Base-by-base conservation (phyloP, 1,140 invertebrate genomes). In the Halictus rubicundus region DNA sequence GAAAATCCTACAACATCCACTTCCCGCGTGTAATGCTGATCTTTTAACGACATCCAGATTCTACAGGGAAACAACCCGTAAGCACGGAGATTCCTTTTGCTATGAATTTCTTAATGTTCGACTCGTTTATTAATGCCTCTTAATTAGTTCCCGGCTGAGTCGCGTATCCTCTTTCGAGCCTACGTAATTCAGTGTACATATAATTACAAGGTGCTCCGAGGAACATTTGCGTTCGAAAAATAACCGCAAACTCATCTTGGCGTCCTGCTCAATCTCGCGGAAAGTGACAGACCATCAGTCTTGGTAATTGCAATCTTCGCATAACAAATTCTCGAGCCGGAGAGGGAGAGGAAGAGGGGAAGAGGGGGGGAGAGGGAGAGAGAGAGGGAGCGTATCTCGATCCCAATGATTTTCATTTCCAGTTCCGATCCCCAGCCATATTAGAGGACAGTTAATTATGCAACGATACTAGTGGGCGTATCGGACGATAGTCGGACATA, bases 391-490 rank as follows among this genome's bases (percentile, higher is more conserved):
- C 14, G 5, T 39, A 52, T 71, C 23, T n/a, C 75, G 16, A 14
- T 0, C 16, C 21, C 5, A 39, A 21, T 39, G 75, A 78, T 78
- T 70, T 78, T 71, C 68, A 54, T 59, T 61, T 69, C 60, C 32
- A 19, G 12, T 23, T 27, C 12, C 57, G 23, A 69, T 27, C 8
- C 14, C n/a, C 66, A 9, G 49, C 14, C 69, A 27, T n/a, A 42
- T 54, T 32, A 37, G 27, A 42, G 21, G 25, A 60, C 65, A 59
- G 64, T 71, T 71, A 64, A 78, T 71, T 78, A 78, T 63, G 59
- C 68, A 37, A 37, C 27, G 49, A 54, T 54, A 68, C 59, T 7
- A 37, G 76, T 71, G 63, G 59, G 76, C 76, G 68, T 78, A 77
- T 16, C 39, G 42, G 19, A n/a, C 68, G 68, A 27, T 60, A 46